These are phyloP conservation scores for Probaryconus sp. DNA, from an alignment of 1,140 invertebrate species.

Conservation along the genomic window DNA sequence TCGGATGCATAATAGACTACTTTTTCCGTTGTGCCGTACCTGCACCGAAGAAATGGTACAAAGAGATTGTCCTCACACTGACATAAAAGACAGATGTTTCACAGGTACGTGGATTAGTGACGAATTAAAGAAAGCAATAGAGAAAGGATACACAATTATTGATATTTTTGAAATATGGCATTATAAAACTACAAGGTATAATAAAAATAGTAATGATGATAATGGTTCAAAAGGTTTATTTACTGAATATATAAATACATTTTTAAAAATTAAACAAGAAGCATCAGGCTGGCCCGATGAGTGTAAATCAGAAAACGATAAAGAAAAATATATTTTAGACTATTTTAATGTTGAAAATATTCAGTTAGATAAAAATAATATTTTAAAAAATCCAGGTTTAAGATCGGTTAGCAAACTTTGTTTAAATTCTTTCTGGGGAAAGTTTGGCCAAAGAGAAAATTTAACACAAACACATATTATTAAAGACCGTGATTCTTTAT, in stretches of 20 bases:
- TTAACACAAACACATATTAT: constrained; percentile 61
- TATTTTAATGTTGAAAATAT: constrained; percentile 65
- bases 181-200: constrained; percentile 47
- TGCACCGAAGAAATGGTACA: background rate
- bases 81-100: constrained; percentile 1
- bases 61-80: background rate
- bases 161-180: constrained; percentile 68
- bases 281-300: constrained; percentile 62
- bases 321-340: constrained; percentile 17
- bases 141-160: constrained; percentile 67
- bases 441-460: constrained; percentile 64
- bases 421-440: constrained; percentile 71
- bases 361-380: constrained; percentile 64
- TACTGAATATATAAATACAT: constrained; percentile 48
- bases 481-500: constrained; percentile 48
- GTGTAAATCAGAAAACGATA: constrained; percentile 64
- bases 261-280: constrained; percentile 71
- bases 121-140: constrained; percentile 66
- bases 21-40: constrained; percentile 58
- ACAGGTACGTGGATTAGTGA: constrained; percentile 62
- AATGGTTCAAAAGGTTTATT: constrained; percentile 12
- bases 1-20: constrained; percentile 60
- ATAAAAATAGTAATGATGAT: constrained; percentile 4
- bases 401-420: constrained; percentile 66
- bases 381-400: constrained; percentile 69